Conservation (phyloP, 37 sponge, comb jelly and placozoan species). For the Spongia lamella region DNA sequence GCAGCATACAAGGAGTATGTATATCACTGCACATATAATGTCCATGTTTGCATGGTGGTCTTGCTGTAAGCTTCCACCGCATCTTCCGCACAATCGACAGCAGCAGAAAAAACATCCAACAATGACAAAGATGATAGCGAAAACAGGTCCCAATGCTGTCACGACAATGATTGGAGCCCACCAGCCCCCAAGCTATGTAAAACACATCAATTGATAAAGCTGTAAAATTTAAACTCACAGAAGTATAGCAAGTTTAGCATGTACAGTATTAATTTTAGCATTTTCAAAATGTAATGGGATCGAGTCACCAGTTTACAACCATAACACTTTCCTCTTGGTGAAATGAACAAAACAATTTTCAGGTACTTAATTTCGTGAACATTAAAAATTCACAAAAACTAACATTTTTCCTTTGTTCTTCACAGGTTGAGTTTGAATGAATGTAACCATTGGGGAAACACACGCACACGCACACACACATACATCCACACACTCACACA, state of each 20-base stretch:
- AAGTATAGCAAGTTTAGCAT: too few relatives aligned
- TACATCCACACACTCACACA: slow-evolving; percentile 1
- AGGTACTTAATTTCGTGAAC: too few relatives aligned
- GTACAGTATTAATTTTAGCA: too few relatives aligned
- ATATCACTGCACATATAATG: slow-evolving; percentile 29
- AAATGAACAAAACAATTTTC: too few relatives aligned
- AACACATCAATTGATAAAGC: too few relatives aligned
- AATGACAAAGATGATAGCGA: slow-evolving; percentile 38
- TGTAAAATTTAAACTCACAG: too few relatives aligned
- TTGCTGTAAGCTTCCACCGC: slow-evolving; percentile 56
- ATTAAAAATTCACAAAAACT: too few relatives aligned
- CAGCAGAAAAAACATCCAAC: slow-evolving; percentile 61
- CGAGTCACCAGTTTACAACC: too few relatives aligned
- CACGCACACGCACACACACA: slow-evolving; percentile 17
- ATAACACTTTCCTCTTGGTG: too few relatives aligned
- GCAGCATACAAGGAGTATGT: slow-evolving; percentile 42
- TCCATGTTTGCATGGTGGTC: slow-evolving; percentile 25
- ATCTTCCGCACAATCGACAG: slow-evolving; percentile 75
- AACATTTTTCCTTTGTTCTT: too few relatives aligned
- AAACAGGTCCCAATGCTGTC: slow-evolving; percentile 39
- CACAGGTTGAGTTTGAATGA: not conserved
- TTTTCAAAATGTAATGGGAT: too few relatives aligned
- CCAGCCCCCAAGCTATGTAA: slow-evolving; percentile 40
- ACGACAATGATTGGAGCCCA: slow-evolving; percentile 63
- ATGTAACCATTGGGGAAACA: not conserved